Evolutionary conservation across 2,113 vertebrate genomes (phyloP), one percentile per base, ranked within the genome.

Genomic region (Perca flavescens): DNA sequence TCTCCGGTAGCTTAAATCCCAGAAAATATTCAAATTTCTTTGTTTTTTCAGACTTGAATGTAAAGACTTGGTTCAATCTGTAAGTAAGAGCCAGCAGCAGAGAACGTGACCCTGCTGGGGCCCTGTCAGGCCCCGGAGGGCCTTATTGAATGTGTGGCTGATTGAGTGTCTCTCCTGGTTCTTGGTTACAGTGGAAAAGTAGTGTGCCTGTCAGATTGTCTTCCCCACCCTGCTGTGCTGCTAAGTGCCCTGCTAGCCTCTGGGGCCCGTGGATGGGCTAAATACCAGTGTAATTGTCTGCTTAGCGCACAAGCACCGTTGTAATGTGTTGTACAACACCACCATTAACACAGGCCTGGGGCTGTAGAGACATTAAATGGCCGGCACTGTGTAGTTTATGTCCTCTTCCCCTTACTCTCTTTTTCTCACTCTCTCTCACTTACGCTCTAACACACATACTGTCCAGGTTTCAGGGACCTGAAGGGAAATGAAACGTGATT

Each of bases 241-340:
- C 95, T 97, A 96, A 98, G 80, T 87, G 80, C 73, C 94, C 77
- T 80, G 88, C 93, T 94, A 92, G 83, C 93, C 87, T 81, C 28
- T 91, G 93, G 96, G 95, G 93, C 93, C 53, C 72, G 95, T 96
- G 94, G 96, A 96, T 95, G 95, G 94, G 94, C 96, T 97, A 97
- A 98, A 97, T 96, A 96, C 95, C 89, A 62, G 91, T 87, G 83
- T 99, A 97, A 98, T 99, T 97, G 96, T 95, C 94, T 90, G 93
- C 94, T 95, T 82, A 84, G 92, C 83, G 93, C 95, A 87, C 91
- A 90, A 93, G 91, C 87, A 65, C 90, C 92, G 89, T 91, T 82
- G 92, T 96, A 95, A 93, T 93, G 95, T 96, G 96, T 96, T 97
- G 96, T 97, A 97, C 94, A 95, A 96, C 97, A 96, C 96, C 94